A percentile compares a stretch with the other conserved stretches of the same genome.
These are phyloP conservation scores for Chlorops oryzae DNA, from an alignment of 1,140 invertebrate genomes.

Conservation along the genomic window DNA sequence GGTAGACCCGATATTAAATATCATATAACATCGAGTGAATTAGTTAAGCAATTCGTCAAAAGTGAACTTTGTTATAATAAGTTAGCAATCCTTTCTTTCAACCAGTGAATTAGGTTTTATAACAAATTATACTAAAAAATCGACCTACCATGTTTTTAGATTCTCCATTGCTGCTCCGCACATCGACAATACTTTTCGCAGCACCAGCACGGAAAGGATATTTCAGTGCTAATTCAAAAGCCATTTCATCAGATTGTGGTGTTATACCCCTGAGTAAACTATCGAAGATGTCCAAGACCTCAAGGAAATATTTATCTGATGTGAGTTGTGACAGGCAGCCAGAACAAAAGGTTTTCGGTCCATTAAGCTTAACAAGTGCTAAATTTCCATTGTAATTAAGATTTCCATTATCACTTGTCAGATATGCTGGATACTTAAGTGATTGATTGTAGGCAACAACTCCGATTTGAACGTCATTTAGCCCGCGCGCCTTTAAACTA, in stretches of 20 bases:
- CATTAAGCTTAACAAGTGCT: constrained; percentile 51
- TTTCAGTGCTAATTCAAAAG: constrained; percentile 52
- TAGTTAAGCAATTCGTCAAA: no score
- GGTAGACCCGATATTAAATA: no score
- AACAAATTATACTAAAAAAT: no score
- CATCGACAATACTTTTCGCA: constrained; percentile 54
- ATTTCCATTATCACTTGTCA: constrained; percentile 55
- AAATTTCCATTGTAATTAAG: constrained; percentile 53
- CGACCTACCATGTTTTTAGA: constrained; percentile 38
- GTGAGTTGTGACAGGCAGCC: constrained; percentile 33
- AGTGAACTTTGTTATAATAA: no score
- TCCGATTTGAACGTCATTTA: constrained; percentile 56
- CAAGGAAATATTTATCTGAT: constrained; percentile 30
- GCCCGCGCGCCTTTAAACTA: constrained; percentile 49
- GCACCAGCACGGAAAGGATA: constrained; percentile 60
- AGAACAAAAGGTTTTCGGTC: constrained; percentile 34
- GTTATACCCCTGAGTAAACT: constrained; percentile 23
- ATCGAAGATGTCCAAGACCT: constrained; percentile 31
- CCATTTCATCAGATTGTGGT: constrained; percentile 47
- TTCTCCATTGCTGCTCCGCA: constrained; percentile 38
- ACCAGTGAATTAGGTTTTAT: no score
- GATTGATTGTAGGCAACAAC: constrained; percentile 55
- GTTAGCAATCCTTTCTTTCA: no score
- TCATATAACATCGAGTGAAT: no score
- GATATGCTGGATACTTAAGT: constrained; percentile 50